phyloP scores from a whole-genome alignment of 2,113 vertebrate genomes.

The Sander lucioperca region DNA sequence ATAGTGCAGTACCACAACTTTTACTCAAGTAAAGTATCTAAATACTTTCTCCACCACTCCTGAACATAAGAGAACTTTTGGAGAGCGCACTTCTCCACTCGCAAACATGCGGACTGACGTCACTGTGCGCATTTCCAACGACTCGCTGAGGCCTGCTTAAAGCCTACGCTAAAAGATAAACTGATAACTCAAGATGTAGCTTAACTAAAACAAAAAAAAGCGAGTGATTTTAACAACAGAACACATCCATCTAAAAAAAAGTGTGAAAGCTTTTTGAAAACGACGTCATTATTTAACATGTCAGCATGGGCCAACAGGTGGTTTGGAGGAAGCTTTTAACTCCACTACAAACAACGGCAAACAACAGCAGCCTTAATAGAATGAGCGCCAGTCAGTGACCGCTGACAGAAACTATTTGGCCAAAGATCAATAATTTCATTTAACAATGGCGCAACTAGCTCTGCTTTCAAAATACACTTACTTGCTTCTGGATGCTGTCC shows the following conservation, averaged over 20 bases:
- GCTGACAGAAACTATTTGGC: conserved; percentile 26
- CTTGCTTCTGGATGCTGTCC: conserved; percentile 54
- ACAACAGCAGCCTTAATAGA: background rate
- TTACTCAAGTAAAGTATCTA: background rate
- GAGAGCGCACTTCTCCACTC: conserved; percentile 4
- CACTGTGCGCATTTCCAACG: conserved; percentile 35
- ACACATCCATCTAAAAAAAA: background rate
- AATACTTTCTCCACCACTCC: background rate
- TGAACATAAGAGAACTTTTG: background rate
- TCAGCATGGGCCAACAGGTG: conserved; percentile 59
- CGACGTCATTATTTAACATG: conserved; percentile 2
- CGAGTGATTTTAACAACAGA: accelerated
- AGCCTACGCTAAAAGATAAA: background rate
- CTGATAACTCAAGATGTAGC: background rate
- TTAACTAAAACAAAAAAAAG: background rate
- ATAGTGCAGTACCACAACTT: background rate
- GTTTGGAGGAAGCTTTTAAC: conserved; percentile 35
- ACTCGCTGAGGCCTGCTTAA: background rate
- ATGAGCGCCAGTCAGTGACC: background rate
- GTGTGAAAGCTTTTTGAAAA: background rate
- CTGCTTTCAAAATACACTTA: conserved; percentile 57
- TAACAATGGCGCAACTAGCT: background rate
- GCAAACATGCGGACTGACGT: conserved; percentile 21
- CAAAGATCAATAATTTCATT: conserved; percentile 36
- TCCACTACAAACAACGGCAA: conserved; percentile 14